Conservation (phyloP, 2,888 invertebrate genomes). For the Apodemia duryi region DNA sequence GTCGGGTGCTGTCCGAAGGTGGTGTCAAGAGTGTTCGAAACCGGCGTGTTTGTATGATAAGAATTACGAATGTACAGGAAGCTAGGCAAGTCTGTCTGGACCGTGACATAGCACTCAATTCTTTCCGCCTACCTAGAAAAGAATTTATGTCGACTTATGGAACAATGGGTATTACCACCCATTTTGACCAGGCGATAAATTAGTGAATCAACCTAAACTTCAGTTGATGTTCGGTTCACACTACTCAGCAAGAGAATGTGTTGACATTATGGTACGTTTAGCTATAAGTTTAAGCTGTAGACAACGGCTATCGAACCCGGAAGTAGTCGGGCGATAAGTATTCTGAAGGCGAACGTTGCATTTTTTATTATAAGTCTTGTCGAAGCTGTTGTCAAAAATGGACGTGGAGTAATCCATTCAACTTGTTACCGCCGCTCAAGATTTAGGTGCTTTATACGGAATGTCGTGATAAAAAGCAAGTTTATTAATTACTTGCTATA, state of each 20-base stretch:
- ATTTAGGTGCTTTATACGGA: not conserved
- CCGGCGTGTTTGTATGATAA: too few relatives aligned
- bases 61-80: too few relatives aligned
- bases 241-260: not conserved
- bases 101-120: too few relatives aligned
- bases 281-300: slow-evolving; percentile 23
- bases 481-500: not conserved
- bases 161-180: too few relatives aligned
- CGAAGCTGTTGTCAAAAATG: slow-evolving; percentile 31
- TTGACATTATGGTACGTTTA: not conserved
- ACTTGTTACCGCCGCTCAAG: slow-evolving; percentile 19
- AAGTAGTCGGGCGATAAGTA: slow-evolving; percentile 31
- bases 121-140: too few relatives aligned
- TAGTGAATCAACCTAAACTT: too few relatives aligned
- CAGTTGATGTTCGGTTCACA: not conserved
- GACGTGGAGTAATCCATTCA: slow-evolving; percentile 27
- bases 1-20: too few relatives aligned
- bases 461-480: not conserved
- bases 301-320: slow-evolving; percentile 38
- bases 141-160: too few relatives aligned
- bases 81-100: too few relatives aligned
- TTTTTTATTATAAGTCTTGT: slow-evolving; percentile 33
- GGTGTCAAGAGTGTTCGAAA: too few relatives aligned
- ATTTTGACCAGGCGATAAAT: too few relatives aligned
- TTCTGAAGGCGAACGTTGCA: slow-evolving; percentile 32